phyloP scores from a whole-genome alignment of 2,888 invertebrate species.

The Apodemia zela region DNA sequence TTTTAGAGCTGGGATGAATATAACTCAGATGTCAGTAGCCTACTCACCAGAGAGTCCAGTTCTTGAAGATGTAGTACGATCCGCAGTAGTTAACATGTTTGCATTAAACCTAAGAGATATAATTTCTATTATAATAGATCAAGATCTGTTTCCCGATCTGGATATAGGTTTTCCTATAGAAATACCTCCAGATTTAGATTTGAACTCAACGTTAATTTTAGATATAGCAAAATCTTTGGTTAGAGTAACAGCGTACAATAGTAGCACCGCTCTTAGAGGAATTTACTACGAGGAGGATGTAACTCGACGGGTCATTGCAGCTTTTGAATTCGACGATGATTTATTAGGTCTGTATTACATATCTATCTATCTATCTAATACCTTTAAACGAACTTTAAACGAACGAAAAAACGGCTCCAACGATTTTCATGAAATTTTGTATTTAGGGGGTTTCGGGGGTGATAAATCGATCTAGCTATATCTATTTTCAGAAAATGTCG shows the following conservation, averaged over 20 bases:
- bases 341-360: conserved; percentile 46
- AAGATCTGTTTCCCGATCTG: conserved; percentile 34
- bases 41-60: conserved; percentile 69
- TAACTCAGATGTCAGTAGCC: conserved; percentile 52
- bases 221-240: conserved; percentile 47
- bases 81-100: conserved; percentile 48
- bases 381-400: too few species aligned
- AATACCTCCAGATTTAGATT: conserved; percentile 34
- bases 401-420: too few species aligned
- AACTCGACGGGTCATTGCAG: conserved; percentile 65
- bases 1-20: conserved; percentile 54
- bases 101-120: conserved; percentile 43
- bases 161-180: conserved; percentile 37
- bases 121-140: conserved; percentile 48
- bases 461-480: too few species aligned
- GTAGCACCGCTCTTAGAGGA: conserved; percentile 47
- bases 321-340: conserved; percentile 80
- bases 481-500: too few species aligned
- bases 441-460: too few species aligned
- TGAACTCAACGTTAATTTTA: conserved; percentile 39
- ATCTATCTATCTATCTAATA: too few species aligned
- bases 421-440: too few species aligned
- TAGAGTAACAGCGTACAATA: conserved; percentile 46
- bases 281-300: conserved; percentile 53
- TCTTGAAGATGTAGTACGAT: conserved; percentile 56